Evolutionary conservation across 2,888 invertebrate species (phyloP).

Genomic region (Phorcus lineatus): DNA sequence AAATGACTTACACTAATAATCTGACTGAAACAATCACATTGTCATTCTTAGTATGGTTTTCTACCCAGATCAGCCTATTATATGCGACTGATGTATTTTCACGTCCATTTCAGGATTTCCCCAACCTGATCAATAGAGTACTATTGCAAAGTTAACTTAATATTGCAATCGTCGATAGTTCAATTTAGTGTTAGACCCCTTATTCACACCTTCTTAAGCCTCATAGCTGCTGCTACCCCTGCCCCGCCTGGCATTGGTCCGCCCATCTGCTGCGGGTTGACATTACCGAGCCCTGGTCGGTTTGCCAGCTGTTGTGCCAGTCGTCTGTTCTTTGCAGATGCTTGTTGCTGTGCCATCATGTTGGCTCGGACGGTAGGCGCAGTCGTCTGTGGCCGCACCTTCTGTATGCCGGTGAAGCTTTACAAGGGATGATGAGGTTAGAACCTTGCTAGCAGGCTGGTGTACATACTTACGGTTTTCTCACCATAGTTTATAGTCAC

Average conservation of each 20-base stretch:
- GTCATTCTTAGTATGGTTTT: no score
- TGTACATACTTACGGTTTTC: not conserved
- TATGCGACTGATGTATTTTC: no score
- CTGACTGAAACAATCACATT: no score
- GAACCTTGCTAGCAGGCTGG: not conserved
- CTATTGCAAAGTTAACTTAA: no score
- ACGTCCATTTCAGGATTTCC: no score
- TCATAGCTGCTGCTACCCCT: conserved; percentile 4
- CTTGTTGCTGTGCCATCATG: conserved; percentile 65
- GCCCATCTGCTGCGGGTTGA: not conserved
- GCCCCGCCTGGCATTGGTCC: not conserved
- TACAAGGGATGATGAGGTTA: conserved; percentile 24
- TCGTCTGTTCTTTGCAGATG: conserved; percentile 75
- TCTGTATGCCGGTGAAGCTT: conserved; percentile 69
- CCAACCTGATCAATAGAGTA: no score
- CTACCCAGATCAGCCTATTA: no score
- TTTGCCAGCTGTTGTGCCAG: conserved; percentile 78
- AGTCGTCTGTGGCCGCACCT: conserved; percentile 45
- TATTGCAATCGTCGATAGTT: no score
- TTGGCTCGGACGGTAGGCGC: conserved; percentile 61
- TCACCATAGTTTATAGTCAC: no score
- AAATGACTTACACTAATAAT: no score
- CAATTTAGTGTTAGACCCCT: no score
- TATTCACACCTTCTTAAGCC: conserved; percentile 26
- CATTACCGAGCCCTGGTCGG: conserved; percentile 68